Conservation (phyloP, 1,140 invertebrate genomes). For the Scylla paramamosain region DNA sequence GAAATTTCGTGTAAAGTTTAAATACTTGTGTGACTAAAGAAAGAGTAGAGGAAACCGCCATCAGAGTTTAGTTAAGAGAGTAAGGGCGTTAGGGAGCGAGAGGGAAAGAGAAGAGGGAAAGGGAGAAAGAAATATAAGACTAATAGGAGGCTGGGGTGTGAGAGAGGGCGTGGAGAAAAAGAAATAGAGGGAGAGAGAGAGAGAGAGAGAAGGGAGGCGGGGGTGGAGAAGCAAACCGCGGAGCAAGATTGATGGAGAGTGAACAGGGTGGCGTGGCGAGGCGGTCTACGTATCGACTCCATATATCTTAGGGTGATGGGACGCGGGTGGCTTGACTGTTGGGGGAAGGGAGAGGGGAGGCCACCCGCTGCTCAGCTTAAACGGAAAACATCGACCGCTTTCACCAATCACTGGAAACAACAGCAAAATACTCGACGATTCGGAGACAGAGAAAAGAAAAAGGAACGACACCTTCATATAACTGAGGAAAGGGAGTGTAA, state of each 20-base stretch:
- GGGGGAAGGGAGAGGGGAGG: background rate
- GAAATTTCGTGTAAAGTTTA: no score
- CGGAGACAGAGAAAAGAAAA: no score
- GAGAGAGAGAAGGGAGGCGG: no score
- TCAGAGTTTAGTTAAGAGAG: background rate
- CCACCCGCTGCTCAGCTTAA: background rate
- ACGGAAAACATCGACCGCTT: constrained; percentile 11
- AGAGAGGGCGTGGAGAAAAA: no score
- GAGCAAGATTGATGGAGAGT: background rate
- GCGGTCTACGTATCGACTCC: background rate
- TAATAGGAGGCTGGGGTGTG: no score
- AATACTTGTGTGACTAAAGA: no score
- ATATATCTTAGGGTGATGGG: background rate
- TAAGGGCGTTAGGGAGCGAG: background rate
- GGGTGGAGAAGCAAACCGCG: no score
- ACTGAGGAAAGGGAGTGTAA: no score
- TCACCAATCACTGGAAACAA: background rate
- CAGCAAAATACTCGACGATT: background rate
- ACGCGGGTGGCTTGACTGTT: background rate
- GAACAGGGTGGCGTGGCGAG: background rate
- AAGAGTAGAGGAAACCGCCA: no score
- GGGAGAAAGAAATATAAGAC: background rate
- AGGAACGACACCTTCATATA: no score
- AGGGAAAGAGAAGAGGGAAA: background rate
- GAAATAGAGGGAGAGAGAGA: no score